A percentile compares a stretch with the other conserved stretches of the same genome.
These are phyloP conservation scores for Patella ulyssiponensis DNA, from an alignment of 2,888 invertebrate genomes.

Conservation along the genomic window DNA sequence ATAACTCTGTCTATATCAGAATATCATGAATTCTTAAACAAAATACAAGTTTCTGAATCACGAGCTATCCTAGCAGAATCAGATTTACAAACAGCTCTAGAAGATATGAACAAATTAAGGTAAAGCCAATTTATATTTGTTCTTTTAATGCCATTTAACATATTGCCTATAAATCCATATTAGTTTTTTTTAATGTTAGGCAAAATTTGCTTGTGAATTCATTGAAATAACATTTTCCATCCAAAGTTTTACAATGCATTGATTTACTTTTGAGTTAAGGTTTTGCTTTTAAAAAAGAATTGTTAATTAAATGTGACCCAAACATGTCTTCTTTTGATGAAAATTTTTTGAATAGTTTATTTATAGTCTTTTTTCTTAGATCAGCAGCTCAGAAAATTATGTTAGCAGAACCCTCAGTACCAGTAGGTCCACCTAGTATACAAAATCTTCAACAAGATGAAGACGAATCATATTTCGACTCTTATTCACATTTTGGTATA, in stretches of 20 bases:
- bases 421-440: constrained; percentile 32
- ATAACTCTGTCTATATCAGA: constrained; percentile 33
- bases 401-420: constrained; percentile 16
- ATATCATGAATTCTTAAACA: constrained; percentile 41
- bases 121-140: constrained; percentile 19
- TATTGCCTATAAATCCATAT: too few relatives aligned
- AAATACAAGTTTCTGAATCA: constrained; percentile 76
- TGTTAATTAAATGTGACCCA: too few relatives aligned
- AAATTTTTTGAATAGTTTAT: background rate
- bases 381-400: constrained; percentile 39
- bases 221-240: too few relatives aligned
- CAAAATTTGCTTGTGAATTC: too few relatives aligned
- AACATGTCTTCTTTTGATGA: background rate
- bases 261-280: too few relatives aligned
- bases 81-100: constrained; percentile 46
- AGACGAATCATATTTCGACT: constrained; percentile 79
- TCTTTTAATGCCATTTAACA: too few relatives aligned
- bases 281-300: too few relatives aligned
- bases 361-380: constrained; percentile 22
- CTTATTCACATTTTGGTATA: constrained; percentile 91
- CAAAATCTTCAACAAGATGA: constrained; percentile 68
- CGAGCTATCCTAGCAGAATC: constrained; percentile 41
- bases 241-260: too few relatives aligned
- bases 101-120: constrained; percentile 55
- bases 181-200: too few relatives aligned